These are phyloP conservation scores for Eurystomus gularis DNA, from an alignment of 2,113 vertebrate genomes.

Conservation along the genomic window DNA sequence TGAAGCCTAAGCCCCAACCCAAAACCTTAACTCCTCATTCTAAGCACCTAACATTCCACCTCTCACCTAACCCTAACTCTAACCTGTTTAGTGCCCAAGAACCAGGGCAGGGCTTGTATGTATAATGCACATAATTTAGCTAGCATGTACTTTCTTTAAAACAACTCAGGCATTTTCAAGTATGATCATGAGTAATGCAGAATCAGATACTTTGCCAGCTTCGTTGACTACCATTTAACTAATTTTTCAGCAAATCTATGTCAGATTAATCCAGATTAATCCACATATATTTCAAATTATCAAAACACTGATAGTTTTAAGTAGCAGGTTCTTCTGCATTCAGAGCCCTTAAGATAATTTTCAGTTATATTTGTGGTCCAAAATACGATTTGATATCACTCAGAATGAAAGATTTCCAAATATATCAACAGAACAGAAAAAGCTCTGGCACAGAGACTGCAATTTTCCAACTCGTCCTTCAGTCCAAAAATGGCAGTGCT, in stretches of 20 bases:
- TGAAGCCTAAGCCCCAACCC: not conserved
- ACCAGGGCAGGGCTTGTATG: not conserved
- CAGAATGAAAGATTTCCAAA: not conserved
- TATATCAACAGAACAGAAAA: not conserved
- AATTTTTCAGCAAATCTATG: not conserved
- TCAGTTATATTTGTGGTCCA: not conserved
- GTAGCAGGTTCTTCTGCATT: not conserved
- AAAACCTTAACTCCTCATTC: not conserved
- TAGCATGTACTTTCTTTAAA: not conserved
- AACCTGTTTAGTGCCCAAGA: not conserved
- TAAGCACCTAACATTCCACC: not conserved
- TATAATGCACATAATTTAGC: not conserved
- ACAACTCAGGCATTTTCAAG: not conserved
- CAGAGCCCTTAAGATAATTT: not conserved
- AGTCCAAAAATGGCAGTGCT: not conserved
- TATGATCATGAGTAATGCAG: not conserved
- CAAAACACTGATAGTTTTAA: not conserved
- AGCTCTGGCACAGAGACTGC: not conserved
- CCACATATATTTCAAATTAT: not conserved
- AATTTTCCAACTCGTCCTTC: constrained; percentile 3
- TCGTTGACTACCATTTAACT: not conserved
- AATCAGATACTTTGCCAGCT: not conserved
- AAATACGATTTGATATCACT: not conserved
- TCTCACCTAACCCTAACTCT: not conserved
- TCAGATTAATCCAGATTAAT: not conserved